A percentile compares a stretch with the other conserved stretches of the same genome.
phyloP scores from a whole-genome alignment of 2,888 invertebrate species.

The Mythimna impura region DNA sequence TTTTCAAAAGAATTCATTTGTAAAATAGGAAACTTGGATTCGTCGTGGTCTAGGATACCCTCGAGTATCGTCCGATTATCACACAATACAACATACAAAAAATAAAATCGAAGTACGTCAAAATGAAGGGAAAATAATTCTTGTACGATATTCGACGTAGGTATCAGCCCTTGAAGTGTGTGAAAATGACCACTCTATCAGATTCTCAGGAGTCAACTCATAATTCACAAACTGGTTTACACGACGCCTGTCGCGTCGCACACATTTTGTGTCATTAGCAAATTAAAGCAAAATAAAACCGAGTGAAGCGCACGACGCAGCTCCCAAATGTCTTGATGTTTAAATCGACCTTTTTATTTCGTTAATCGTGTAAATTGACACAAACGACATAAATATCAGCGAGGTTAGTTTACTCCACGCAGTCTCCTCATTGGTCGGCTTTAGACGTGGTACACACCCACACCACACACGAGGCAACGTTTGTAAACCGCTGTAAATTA shows the following conservation, averaged over 20 bases:
- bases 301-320: constrained; percentile 11
- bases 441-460: constrained; percentile 53
- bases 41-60: neutral
- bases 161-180: no score
- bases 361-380: constrained; percentile 37
- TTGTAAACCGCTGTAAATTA: constrained; percentile 37
- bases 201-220: constrained; percentile 1
- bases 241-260: constrained; percentile 14
- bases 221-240: constrained; percentile 38
- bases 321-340: constrained; percentile 37
- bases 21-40: neutral
- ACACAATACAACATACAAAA: neutral
- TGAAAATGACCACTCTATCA: neutral
- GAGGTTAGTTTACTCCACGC: constrained; percentile 35
- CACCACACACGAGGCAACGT: constrained; percentile 42
- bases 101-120: neutral
- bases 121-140: neutral
- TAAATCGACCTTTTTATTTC: constrained; percentile 23
- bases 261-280: constrained; percentile 30
- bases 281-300: constrained; percentile 45
- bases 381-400: constrained; percentile 30
- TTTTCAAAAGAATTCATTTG: no score
- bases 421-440: constrained; percentile 48
- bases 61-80: neutral
- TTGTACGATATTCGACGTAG: no score